Conservation (phyloP, 2,113 vertebrate genomes). For the Nannobrachium achirus region DNA sequence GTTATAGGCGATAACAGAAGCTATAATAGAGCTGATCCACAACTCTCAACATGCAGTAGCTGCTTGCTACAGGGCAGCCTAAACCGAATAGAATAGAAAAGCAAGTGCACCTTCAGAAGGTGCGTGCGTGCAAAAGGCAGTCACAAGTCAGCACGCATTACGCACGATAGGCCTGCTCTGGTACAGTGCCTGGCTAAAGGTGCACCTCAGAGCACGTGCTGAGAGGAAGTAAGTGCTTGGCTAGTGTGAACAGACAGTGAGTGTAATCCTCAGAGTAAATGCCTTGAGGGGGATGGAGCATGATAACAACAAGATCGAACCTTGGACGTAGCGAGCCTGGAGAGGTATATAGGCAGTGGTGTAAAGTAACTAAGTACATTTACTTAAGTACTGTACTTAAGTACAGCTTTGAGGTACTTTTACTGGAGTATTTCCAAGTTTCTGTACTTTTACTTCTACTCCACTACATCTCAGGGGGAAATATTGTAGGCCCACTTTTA, state of each 20-base stretch:
- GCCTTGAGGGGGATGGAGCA: background rate
- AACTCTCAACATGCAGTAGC: too few relatives aligned
- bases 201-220: conserved; percentile 35
- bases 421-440: too few relatives aligned
- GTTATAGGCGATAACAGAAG: too few relatives aligned
- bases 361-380: too few relatives aligned
- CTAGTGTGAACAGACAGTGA: conserved; percentile 5
- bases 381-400: too few relatives aligned
- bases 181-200: background rate
- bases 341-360: too few relatives aligned
- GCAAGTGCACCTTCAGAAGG: background rate
- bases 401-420: too few relatives aligned
- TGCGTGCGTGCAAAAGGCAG: background rate
- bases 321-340: background rate
- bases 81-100: background rate
- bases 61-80: background rate
- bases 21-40: too few relatives aligned
- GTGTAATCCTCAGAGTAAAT: conserved; percentile 58
- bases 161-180: conserved; percentile 28
- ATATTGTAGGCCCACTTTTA: too few relatives aligned
- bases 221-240: conserved; percentile 44
- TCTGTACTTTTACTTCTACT: too few relatives aligned
- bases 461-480: too few relatives aligned
- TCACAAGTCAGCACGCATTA: conserved; percentile 20
- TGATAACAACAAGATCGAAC: conserved; percentile 24